Percentiles rank a stretch among this genome's conserved stretches.
These are phyloP conservation scores for Drosophila vallismaia DNA, from an alignment of 2,888 invertebrate genomes.

Conservation along the genomic window DNA sequence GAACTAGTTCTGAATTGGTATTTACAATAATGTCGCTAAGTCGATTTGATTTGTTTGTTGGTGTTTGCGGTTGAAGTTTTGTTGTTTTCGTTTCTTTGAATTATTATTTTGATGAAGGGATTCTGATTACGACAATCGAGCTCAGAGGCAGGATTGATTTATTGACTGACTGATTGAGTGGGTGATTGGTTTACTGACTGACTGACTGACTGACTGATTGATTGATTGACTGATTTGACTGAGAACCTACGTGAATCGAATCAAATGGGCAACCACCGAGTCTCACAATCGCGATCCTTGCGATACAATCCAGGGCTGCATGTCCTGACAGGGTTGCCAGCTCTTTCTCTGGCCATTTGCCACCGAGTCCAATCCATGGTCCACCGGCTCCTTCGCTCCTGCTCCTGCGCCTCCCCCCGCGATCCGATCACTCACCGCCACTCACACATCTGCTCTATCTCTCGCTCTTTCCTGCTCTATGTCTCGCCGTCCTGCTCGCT, in stretches of 20 bases:
- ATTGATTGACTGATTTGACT: slow-evolving; percentile 51
- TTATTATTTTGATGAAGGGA: slow-evolving; percentile 34
- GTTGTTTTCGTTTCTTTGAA: slow-evolving; percentile 27
- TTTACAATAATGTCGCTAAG: slow-evolving; percentile 48
- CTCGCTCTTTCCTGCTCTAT: background rate
- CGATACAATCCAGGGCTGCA: slow-evolving; percentile 54
- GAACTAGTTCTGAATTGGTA: slow-evolving; percentile 41
- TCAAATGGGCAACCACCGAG: slow-evolving; percentile 84
- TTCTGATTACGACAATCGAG: slow-evolving; percentile 30
- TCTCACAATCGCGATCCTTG: slow-evolving; percentile 63
- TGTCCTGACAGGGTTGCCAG: slow-evolving; percentile 75
- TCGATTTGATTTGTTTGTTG: slow-evolving; percentile 32
- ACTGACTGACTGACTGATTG: slow-evolving; percentile 39
- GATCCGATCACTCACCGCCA: slow-evolving; percentile 43
- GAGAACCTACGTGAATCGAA: slow-evolving; percentile 76
- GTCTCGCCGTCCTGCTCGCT: slow-evolving; percentile 23
- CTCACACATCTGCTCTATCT: slow-evolving; percentile 32
- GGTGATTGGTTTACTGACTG: slow-evolving; percentile 25
- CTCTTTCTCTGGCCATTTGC: slow-evolving; percentile 80
- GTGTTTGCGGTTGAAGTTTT: background rate
- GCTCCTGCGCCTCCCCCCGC: slow-evolving; percentile 13
- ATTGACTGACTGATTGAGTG: slow-evolving; percentile 35
- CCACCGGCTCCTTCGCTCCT: slow-evolving; percentile 45
- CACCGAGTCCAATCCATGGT: slow-evolving; percentile 84
- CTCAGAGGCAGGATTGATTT: slow-evolving; percentile 30